Base-by-base conservation (phyloP, 2,113 vertebrate genomes). In the Planiliza haematocheilus region DNA sequence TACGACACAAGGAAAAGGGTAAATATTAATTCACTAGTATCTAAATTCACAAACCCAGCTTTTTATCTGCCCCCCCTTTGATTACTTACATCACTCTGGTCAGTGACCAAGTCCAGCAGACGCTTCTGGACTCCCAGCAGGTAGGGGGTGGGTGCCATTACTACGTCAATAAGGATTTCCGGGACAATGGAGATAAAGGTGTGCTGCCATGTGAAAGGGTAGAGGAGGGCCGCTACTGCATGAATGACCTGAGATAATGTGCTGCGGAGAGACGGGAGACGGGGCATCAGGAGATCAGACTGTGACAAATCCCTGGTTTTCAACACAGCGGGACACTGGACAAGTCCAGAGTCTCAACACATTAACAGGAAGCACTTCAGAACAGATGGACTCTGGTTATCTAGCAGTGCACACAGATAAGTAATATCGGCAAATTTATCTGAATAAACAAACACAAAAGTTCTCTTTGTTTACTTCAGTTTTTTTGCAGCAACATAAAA, bases 161-260 rank as follows among this genome's bases (percentile, higher is more conserved):
- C 96, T 0, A 96, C 97, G 59, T 94, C 96, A 1, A 99, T 94
- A 30, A 99, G 94, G 81, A 95, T 95, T 82, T 96, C 93, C 0
- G 97, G 97, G 16, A 99, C 95, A 13, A 98, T 97, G 0, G 97
- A 96, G 90, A 99, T 98, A 78, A 97, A 94, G 58, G 97, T 99
- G 91, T 99, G 97, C 49, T 97, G 97, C 97, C 97, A 99, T 76
- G 93, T 96, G 93, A 99, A 99, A 37, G 97, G 97, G 83, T 97
- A 96, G 7, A 99, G 95, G n/a, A 99, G 94, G 13, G 97, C 97
- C 0, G 95, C 94, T 0, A 97, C 94, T 0, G 96, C 97, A 0
- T 99, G 96, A 70, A 97, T 96, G 53, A 96, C 96, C 81, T 98
- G 96, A 1, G 97, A 99, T 61, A 99, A 90, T 9, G 95, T 95